Conservation (phyloP, 2,888 invertebrate species). For the Catocala fraxini region DNA sequence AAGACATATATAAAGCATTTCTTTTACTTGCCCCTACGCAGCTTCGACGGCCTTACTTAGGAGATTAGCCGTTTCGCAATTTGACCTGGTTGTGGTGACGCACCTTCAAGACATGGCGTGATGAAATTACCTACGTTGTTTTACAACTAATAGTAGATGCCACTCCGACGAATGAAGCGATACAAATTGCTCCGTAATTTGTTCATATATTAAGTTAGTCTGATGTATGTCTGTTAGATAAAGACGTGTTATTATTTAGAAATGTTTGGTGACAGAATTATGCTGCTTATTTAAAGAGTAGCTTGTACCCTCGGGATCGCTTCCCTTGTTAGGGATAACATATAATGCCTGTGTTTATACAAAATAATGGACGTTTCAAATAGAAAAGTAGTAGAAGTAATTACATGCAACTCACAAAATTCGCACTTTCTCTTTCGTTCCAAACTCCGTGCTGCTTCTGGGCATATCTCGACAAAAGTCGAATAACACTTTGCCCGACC, state of each 20-base stretch:
- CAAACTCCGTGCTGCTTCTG: no score
- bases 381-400: no score
- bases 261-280: no score
- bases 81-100: constrained; percentile 57
- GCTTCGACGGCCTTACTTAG: constrained; percentile 41
- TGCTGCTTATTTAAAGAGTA: no score
- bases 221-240: constrained; percentile 1
- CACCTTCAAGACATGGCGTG: constrained; percentile 48
- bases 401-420: no score
- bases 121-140: constrained; percentile 53
- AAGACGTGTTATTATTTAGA: not conserved
- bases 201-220: constrained; percentile 33
- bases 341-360: no score
- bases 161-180: constrained; percentile 25
- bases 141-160: constrained; percentile 46
- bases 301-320: no score
- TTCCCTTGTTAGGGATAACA: no score
- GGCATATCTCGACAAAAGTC: no score
- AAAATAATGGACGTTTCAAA: no score
- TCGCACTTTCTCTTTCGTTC: no score
- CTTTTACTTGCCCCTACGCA: constrained; percentile 11
- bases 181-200: constrained; percentile 47
- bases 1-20: constrained; percentile 4
- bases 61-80: constrained; percentile 55
- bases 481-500: no score